These are phyloP conservation scores for Samia ricini DNA, from an alignment of 1,140 invertebrate genomes.

Conservation along the genomic window DNA sequence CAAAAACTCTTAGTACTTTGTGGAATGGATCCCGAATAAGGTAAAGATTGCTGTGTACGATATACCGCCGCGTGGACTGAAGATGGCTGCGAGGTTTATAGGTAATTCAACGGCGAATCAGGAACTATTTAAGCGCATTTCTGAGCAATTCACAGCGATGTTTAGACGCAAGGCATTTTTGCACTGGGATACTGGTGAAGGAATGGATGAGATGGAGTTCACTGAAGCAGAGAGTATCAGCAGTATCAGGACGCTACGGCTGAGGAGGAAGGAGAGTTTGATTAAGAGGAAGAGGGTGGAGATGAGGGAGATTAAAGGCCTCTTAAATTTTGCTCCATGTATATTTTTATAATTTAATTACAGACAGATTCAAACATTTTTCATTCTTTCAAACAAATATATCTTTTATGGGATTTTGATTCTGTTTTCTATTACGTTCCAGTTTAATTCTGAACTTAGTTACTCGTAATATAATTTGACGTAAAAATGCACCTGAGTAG, in stretches of 20 bases:
- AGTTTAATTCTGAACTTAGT: too few species aligned
- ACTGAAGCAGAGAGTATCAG: constrained; percentile 91
- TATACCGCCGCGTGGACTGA: constrained; percentile 84
- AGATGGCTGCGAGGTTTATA: constrained; percentile 86
- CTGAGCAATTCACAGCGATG: constrained; percentile 87
- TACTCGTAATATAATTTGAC: too few species aligned
- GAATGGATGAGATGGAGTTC: too few species aligned
- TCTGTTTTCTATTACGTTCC: too few species aligned
- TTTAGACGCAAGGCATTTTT: constrained; percentile 96
- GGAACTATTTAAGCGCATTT: constrained; percentile 84
- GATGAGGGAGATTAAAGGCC: constrained; percentile 76
- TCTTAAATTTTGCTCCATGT: not conserved
- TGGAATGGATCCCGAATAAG: constrained; percentile 92
- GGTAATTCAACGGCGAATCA: constrained; percentile 86
- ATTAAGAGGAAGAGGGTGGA: constrained; percentile 85
- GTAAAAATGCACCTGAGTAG: too few species aligned
- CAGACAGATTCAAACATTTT: not conserved
- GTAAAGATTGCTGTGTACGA: constrained; percentile 87
- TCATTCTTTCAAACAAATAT: not conserved
- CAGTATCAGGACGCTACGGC: constrained; percentile 92
- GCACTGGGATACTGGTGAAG: constrained; percentile 91
- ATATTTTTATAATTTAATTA: not conserved
- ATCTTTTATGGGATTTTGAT: too few species aligned
- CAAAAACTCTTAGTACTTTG: constrained; percentile 90
- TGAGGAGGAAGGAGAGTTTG: constrained; percentile 88